A percentile compares a stretch with the other conserved stretches of the same genome.
phyloP scores from a whole-genome alignment of 1,140 invertebrate species.

The Aphelenchoides fujianensis region DNA sequence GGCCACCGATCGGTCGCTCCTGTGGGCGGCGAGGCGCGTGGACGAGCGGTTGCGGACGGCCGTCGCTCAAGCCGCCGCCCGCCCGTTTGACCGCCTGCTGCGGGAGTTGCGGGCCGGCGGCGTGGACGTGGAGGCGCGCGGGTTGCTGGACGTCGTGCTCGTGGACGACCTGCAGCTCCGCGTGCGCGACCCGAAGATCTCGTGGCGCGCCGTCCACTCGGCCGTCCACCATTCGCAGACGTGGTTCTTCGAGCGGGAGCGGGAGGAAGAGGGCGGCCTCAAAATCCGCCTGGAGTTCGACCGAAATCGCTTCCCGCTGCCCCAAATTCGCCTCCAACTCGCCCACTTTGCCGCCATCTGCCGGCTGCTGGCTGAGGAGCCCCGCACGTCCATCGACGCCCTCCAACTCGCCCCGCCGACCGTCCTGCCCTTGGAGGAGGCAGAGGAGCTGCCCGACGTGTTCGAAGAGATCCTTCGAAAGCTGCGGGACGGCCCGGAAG shows the following conservation, averaged over 20 bases:
- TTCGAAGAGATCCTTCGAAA: not conserved
- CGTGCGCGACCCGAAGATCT: not conserved
- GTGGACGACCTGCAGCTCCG: not conserved
- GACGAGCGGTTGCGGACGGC: not conserved
- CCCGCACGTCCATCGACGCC: not conserved
- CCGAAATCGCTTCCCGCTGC: not conserved
- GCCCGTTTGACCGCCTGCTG: constrained; percentile 24
- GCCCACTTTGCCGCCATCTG: not conserved
- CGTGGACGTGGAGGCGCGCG: not conserved
- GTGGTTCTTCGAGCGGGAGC: constrained; percentile 9
- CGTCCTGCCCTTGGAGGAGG: not conserved
- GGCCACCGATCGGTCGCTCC: not conserved
- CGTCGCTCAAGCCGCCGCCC: constrained; percentile 1
- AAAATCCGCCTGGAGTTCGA: not conserved
- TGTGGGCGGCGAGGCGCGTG: not conserved
- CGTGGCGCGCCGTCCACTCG: not conserved
- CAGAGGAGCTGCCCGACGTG: not conserved
- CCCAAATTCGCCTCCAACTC: not conserved
- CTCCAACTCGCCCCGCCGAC: not conserved
- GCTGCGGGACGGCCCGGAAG: not conserved
- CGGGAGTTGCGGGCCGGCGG: not conserved
- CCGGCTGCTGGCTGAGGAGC: not conserved
- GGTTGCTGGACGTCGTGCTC: constrained; percentile 1
- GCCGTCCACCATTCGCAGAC: constrained; percentile 11
- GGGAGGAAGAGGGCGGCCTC: not conserved